Base-by-base conservation (phyloP, 2,888 invertebrate species). In the Rhabditoides inermis region DNA sequence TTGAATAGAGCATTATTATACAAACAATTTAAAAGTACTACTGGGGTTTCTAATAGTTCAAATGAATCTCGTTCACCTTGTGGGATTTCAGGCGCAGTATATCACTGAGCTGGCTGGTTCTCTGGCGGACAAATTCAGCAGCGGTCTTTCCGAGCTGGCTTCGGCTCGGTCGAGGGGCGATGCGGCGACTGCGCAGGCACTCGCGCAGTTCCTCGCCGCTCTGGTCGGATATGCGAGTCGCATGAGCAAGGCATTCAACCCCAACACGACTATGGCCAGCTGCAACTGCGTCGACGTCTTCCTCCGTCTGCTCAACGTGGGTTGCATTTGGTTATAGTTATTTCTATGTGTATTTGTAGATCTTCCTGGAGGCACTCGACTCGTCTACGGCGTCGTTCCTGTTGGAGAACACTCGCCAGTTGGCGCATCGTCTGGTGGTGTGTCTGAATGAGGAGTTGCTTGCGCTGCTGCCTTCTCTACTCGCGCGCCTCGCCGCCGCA, bases 211-310 rank as follows among this genome's bases (percentile, higher is more conserved):
- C 55, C 73, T 81, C 54, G 77, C 78, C 49, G 80, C 81, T 69
- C 80, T 81, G 36, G 81, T 82, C 72, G 77, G 79, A 18, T 77
- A 81, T 50, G 81, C 81, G 15, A 79, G 82, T 60, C 80, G 82
- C 20, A 79, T 81, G 45, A 82, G 82, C 63, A 83, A 83, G 74
- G 82, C 82, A 2, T 83, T 83, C 71, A 80, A 80, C 28, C 80
- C 78, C 61, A 80, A 80, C 40, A 78, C 79, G 61, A 81, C 80
- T 1, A 82, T 83, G 80, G 78, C 80, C 65, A 71, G 76, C 37
- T 79, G 79, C 66, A 79, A 79, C 27, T 82, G 82, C 70, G 77
- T 79, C 23, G 77, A 78, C 27, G 76, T 80, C 2, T 83, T 82
- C 70, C 73, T 82, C 15, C 75, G 76, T 36, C 78, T 80, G 12